Evolutionary conservation across 2,113 vertebrate species (phyloP).

Genomic region (Alligator sinensis): DNA sequence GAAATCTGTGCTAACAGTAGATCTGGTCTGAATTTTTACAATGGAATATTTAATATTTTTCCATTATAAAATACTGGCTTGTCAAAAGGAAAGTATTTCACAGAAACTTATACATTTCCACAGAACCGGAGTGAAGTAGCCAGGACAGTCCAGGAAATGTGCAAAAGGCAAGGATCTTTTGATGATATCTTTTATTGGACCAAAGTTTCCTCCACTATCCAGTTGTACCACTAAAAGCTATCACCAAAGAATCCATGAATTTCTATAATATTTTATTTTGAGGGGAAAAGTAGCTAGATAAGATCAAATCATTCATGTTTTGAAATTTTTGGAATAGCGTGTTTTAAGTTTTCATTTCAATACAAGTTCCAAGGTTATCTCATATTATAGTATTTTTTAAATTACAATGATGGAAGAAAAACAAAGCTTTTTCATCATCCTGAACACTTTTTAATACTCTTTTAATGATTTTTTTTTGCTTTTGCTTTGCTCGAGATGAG

Average conservation of each 20-base stretch:
- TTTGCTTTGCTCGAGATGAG: neutral
- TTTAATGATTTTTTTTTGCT: neutral
- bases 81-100: conserved; percentile 50
- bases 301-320: conserved; percentile 20
- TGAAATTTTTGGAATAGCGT: conserved; percentile 27
- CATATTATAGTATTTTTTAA: neutral
- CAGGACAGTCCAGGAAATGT: too few species aligned
- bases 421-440: neutral
- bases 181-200: neutral
- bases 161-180: too few species aligned
- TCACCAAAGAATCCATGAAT: neutral
- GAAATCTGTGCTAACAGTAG: neutral
- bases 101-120: neutral
- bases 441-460: neutral
- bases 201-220: too few species aligned
- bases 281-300: conserved; percentile 22
- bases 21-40: neutral
- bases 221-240: too few species aligned
- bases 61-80: conserved; percentile 36
- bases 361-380: conserved; percentile 23
- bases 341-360: neutral
- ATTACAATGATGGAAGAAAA: neutral
- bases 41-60: conserved; percentile 10
- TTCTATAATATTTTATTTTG: conserved; percentile 20
- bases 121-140: neutral